Percentiles rank a stretch among this genome's conserved stretches.
phyloP scores from a whole-genome alignment of 2,113 vertebrate species.

The Nesogale talazaci region DNA sequence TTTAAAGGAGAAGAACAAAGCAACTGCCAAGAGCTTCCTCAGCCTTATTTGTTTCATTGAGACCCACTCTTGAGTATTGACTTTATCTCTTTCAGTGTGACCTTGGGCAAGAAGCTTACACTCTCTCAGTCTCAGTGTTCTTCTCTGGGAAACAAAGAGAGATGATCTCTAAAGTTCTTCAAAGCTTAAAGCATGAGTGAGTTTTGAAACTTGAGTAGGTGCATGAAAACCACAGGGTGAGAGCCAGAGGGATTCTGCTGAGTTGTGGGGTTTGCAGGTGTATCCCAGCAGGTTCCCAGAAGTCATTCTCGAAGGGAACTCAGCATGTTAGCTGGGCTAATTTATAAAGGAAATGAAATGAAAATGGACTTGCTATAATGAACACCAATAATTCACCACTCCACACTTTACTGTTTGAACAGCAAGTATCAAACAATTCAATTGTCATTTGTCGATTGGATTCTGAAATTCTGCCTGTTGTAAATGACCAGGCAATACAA shows the following conservation, averaged over 20 bases:
- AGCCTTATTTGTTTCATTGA: not conserved
- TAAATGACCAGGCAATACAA: constrained; percentile 83
- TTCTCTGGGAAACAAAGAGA: not conserved
- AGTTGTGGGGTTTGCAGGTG: constrained; percentile 83
- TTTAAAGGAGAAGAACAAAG: not conserved
- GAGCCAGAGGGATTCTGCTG: constrained; percentile 60
- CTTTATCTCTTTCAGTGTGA: not conserved
- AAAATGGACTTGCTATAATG: constrained; percentile 87
- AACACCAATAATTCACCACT: constrained; percentile 87
- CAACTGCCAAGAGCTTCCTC: not conserved
- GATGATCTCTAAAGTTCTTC: not conserved
- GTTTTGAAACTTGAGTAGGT: constrained; percentile 45
- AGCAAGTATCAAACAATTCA: constrained; percentile 85
- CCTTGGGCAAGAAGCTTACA: not conserved
- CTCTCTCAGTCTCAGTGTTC: not conserved
- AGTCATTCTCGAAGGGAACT: constrained; percentile 81
- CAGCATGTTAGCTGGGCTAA: constrained; percentile 85
- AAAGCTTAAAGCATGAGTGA: constrained; percentile 30
- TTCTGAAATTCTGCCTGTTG: constrained; percentile 81
- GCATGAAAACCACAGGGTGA: constrained; percentile 56
- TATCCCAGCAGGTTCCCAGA: constrained; percentile 79
- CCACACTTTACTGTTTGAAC: constrained; percentile 84
- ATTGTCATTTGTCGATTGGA: constrained; percentile 82
- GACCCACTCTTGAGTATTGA: not conserved
- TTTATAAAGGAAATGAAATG: constrained; percentile 89